These are phyloP conservation scores for Psilopogon haemacephalus DNA, from an alignment of 2,113 vertebrate species.

Conservation along the genomic window DNA sequence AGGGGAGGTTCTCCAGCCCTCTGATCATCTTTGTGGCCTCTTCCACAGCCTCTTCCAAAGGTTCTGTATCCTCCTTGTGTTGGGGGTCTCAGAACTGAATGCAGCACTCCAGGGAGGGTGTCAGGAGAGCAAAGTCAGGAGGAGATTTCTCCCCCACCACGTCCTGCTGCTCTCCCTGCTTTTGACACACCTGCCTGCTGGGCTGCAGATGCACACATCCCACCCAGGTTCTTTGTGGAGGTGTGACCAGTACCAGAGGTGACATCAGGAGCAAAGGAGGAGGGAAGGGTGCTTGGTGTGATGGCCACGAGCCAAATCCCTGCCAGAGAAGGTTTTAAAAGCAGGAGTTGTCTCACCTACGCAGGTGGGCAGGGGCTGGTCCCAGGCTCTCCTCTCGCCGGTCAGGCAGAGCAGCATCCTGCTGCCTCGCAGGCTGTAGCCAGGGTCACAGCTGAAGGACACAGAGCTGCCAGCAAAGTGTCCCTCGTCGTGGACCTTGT, in stretches of 20 bases:
- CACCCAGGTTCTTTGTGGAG: no score
- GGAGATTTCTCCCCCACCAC: no score
- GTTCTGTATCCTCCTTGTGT: no score
- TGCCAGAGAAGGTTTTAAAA: neutral
- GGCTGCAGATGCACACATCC: no score
- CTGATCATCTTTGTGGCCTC: no score
- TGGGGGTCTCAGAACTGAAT: no score
- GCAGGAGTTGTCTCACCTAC: constrained; percentile 79
- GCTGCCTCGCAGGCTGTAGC: constrained; percentile 87
- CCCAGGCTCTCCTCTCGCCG: constrained; percentile 93
- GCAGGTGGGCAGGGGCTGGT: constrained; percentile 89
- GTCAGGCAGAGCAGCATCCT: constrained; percentile 87
- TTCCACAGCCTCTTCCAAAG: no score
- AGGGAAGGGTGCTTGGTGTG: fast-evolving
- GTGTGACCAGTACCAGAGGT: fast-evolving
- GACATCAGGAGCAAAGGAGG: fast-evolving
- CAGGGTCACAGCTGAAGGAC: constrained; percentile 91
- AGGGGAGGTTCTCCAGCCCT: no score
- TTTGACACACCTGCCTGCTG: no score
- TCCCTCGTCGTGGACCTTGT: constrained; percentile 92
- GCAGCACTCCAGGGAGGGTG: no score
- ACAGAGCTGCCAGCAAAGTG: constrained; percentile 95
- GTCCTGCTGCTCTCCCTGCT: no score
- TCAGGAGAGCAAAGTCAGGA: no score
- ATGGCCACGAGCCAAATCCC: neutral